These are phyloP conservation scores for Rhinichthys klamathensis DNA, from an alignment of 2,113 vertebrate genomes.

Conservation along the genomic window DNA sequence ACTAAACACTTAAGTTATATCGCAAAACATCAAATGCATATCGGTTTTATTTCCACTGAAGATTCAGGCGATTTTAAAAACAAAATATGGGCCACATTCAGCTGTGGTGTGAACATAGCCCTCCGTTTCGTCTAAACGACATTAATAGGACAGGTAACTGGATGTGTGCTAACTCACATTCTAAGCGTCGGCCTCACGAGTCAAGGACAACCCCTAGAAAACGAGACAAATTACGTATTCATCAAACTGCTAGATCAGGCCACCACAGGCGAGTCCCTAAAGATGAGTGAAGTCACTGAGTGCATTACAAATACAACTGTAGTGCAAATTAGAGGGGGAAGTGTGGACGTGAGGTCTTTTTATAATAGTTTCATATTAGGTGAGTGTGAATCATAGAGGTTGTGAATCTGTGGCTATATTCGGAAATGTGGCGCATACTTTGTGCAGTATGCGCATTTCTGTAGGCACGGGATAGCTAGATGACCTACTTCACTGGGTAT, in stretches of 20 bases:
- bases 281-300: constrained; percentile 28
- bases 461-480: background rate
- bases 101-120: constrained; percentile 3
- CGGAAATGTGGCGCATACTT: background rate
- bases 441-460: background rate
- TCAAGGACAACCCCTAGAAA: constrained; percentile 39
- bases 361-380: background rate
- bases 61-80: background rate
- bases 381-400: constrained; percentile 2
- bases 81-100: background rate
- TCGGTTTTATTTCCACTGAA: background rate
- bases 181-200: constrained; percentile 13
- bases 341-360: constrained; percentile 39
- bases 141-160: constrained; percentile 3
- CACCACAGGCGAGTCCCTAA: constrained; percentile 36
- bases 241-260: constrained; percentile 44
- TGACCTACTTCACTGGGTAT: background rate
- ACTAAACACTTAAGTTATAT: background rate
- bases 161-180: constrained; percentile 21
- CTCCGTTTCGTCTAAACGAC: background rate
- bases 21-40: background rate
- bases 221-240: constrained; percentile 31
- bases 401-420: background rate
- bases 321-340: constrained; percentile 38
- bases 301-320: constrained; percentile 47